phyloP scores from a whole-genome alignment of 2,797 vertebrate species.

The Rhinophrynus dorsalis region DNA sequence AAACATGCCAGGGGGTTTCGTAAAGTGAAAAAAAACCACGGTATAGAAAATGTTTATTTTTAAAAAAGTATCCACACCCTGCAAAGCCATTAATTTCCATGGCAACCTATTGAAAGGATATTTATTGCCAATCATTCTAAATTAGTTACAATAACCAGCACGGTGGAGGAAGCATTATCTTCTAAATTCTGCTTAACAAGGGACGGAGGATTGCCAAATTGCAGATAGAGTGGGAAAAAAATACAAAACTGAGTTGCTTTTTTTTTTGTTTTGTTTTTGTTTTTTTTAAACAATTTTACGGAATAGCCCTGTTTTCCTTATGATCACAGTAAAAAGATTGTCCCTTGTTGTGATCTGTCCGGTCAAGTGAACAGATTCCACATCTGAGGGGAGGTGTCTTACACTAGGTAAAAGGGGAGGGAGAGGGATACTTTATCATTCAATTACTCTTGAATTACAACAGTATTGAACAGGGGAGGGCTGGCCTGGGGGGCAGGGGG shows the following conservation, averaged over 20 bases:
- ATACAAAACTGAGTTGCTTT: slow-evolving; percentile 17
- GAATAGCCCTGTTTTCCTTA: too few relatives aligned
- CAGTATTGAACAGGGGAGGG: too few relatives aligned
- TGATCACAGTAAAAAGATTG: too few relatives aligned
- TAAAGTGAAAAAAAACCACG: slow-evolving; percentile 34
- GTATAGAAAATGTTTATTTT: slow-evolving; percentile 5
- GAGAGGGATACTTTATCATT: too few relatives aligned
- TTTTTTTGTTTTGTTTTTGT: too few relatives aligned
- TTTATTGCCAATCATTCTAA: slow-evolving; percentile 25
- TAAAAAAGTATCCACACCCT: slow-evolving; percentile 20
- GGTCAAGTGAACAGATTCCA: too few relatives aligned
- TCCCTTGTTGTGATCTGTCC: too few relatives aligned
- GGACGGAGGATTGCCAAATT: slow-evolving; percentile 27
- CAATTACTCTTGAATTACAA: too few relatives aligned
- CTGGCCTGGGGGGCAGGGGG: too few relatives aligned
- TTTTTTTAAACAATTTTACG: slow-evolving; percentile 38
- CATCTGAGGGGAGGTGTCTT: too few relatives aligned
- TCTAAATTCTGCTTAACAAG: slow-evolving; percentile 34
- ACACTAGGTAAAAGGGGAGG: too few relatives aligned
- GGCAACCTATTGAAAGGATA: slow-evolving; percentile 20
- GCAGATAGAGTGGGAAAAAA: slow-evolving; percentile 31
- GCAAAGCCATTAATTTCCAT: slow-evolving; percentile 34
- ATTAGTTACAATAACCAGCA: slow-evolving; percentile 34
- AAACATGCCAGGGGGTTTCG: not conserved
- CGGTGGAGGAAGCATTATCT: slow-evolving; percentile 34